These are phyloP conservation scores for Pipistrellus nathusii DNA, from an alignment of 2,797 vertebrate species.

Conservation along the genomic window DNA sequence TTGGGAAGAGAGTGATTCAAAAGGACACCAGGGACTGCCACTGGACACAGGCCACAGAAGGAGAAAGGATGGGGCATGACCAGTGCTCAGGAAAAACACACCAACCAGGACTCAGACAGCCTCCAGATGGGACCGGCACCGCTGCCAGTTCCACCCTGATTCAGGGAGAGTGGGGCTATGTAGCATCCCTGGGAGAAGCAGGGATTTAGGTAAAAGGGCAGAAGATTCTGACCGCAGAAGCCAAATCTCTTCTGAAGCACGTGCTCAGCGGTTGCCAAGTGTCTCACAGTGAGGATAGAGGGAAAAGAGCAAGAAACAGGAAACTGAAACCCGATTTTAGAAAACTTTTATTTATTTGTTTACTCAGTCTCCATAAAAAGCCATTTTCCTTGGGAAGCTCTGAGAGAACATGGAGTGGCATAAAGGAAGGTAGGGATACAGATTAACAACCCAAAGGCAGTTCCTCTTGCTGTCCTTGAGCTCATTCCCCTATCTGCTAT, in stretches of 20 bases:
- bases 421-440: neutral
- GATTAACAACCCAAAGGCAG: neutral
- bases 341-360: neutral
- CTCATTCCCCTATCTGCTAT: neutral
- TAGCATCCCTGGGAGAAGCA: neutral
- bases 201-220: neutral
- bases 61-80: neutral
- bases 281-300: neutral
- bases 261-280: fast-evolving
- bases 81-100: neutral
- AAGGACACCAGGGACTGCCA: neutral
- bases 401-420: neutral
- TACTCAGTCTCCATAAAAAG: neutral
- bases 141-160: neutral
- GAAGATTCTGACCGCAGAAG: neutral
- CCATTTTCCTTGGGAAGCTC: neutral
- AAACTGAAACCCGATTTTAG: neutral
- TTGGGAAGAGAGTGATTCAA: neutral
- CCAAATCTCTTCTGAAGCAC: neutral
- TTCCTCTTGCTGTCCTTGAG: neutral
- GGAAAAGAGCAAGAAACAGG: neutral
- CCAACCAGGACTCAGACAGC: neutral
- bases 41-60: neutral
- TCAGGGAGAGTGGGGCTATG: neutral
- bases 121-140: neutral